A percentile compares a stretch with the other conserved stretches of the same genome.
Conservation (phyloP, 2,888 invertebrate species). For the Reticulitermes lucifugus region DNA sequence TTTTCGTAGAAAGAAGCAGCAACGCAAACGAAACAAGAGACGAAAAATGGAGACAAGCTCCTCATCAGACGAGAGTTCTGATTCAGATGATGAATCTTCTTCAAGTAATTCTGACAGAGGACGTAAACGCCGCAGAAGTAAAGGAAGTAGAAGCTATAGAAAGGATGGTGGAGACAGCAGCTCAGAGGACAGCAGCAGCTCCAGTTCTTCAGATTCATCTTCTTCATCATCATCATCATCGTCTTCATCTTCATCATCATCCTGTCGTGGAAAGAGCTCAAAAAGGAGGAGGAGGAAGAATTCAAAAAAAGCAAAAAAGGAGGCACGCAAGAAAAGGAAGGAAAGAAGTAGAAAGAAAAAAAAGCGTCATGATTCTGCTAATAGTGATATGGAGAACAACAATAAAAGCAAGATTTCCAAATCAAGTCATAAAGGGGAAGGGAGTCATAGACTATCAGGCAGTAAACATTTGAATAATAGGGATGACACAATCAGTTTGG, state of each 20-base stretch:
- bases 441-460: neutral
- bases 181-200: conserved; percentile 26
- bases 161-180: conserved; percentile 4
- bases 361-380: neutral
- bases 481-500: neutral
- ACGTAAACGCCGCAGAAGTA: conserved; percentile 33
- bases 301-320: conserved; percentile 33
- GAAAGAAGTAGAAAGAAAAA: conserved; percentile 38
- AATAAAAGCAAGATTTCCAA: conserved; percentile 25
- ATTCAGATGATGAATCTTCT: conserved; percentile 44
- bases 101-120: conserved; percentile 43
- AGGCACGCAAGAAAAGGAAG: conserved; percentile 32
- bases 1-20: conserved; percentile 49
- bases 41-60: conserved; percentile 34
- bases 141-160: conserved; percentile 32
- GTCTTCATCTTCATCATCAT: conserved; percentile 41
- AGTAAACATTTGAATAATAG: conserved; percentile 12
- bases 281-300: conserved; percentile 42
- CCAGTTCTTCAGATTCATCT: conserved; percentile 29
- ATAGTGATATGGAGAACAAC: conserved; percentile 34
- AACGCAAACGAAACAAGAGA: conserved; percentile 33
- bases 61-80: conserved; percentile 47
- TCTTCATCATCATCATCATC: conserved; percentile 24
- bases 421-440: conserved; percentile 6
- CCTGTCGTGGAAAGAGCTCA: conserved; percentile 30